A percentile compares a stretch with the other conserved stretches of the same genome.
Conservation (phyloP, 2,797 vertebrate genomes). For the Chloroceryle inda region DNA sequence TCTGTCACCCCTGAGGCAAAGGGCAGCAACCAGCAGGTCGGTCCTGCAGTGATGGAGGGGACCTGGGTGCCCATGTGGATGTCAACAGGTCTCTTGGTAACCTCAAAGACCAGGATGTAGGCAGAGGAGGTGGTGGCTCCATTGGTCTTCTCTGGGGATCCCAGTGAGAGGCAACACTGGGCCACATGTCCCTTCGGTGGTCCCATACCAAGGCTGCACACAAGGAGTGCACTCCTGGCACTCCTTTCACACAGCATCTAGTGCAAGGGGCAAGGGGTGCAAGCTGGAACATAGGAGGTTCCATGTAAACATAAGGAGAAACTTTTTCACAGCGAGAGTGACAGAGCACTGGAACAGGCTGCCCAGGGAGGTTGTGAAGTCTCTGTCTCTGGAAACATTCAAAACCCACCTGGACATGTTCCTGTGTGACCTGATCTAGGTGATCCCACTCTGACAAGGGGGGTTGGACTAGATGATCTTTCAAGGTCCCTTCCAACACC, state of each 20-base stretch:
- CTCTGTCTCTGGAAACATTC: no score
- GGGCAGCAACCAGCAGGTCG: neutral
- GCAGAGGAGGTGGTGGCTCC: neutral
- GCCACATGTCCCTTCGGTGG: neutral
- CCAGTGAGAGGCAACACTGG: neutral
- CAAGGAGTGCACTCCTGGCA: neutral
- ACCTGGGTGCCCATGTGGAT: neutral
- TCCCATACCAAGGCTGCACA: neutral
- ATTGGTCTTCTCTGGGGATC: neutral
- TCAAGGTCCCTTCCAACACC: no score
- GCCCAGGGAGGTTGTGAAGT: no score
- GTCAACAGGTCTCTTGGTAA: neutral
- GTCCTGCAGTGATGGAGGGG: neutral
- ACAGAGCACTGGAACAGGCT: no score
- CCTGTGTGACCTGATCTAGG: no score
- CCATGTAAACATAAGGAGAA: no score
- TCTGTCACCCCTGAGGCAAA: neutral
- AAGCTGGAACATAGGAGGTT: no score
- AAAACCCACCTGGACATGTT: no score
- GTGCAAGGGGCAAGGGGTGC: no score
- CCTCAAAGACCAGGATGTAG: accelerated
- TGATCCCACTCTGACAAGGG: no score
- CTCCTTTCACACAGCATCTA: neutral
- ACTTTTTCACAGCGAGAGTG: no score
- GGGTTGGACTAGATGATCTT: no score